Conservation (phyloP, 2,797 vertebrate genomes). For the Paedocypris micromegethes region DNA sequence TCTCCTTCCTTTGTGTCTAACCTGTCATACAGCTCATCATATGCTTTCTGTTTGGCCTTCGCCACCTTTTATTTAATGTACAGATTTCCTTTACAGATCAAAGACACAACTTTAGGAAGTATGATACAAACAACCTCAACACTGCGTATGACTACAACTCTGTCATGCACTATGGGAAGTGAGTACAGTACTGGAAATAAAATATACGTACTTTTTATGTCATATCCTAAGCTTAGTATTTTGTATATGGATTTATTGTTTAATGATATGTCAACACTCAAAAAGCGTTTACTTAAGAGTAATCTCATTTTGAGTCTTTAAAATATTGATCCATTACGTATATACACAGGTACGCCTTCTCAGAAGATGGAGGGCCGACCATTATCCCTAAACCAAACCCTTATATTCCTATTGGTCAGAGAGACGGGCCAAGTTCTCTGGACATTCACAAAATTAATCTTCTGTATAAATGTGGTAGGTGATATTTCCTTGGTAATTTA, state of each 20-base stretch:
- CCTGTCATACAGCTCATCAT: too few species aligned
- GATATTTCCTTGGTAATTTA: not conserved
- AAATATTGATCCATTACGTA: not conserved
- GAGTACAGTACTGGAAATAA: conserved; percentile 43
- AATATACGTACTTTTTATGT: not conserved
- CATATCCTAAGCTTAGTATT: too few species aligned
- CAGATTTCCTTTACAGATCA: conserved; percentile 53
- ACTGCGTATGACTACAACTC: conserved; percentile 81
- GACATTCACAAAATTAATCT: conserved; percentile 83
- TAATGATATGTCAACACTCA: too few species aligned
- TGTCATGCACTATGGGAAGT: conserved; percentile 87
- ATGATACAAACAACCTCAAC: conserved; percentile 77
- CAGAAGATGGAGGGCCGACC: conserved; percentile 75
- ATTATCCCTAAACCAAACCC: conserved; percentile 80
- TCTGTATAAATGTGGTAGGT: conserved; percentile 77
- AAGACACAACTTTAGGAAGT: conserved; percentile 75
- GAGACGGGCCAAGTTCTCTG: conserved; percentile 74
- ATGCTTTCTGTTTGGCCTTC: too few species aligned
- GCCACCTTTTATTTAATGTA: not conserved
- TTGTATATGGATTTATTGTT: too few species aligned
- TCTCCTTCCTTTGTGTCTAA: too few species aligned
- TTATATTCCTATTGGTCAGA: conserved; percentile 76
- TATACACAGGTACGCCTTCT: conserved; percentile 73
- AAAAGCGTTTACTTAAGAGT: too few species aligned
- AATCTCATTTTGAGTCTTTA: too few species aligned